phyloP scores from a whole-genome alignment of 2,113 vertebrate genomes.

The Leptobrachium ailaonicum region DNA sequence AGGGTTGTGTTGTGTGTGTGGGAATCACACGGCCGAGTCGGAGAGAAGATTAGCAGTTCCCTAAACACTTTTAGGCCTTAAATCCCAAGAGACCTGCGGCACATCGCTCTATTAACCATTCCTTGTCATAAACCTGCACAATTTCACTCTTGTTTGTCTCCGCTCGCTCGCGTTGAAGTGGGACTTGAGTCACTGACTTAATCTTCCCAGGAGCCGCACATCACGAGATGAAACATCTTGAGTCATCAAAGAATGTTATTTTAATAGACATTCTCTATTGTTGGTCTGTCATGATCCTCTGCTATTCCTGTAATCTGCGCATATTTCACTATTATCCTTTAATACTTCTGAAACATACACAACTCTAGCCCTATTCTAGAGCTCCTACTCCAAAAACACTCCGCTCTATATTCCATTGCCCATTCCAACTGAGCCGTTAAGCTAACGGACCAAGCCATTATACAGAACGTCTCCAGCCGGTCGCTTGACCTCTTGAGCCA shows the following conservation, averaged over 20 bases:
- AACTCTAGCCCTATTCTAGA: too few species aligned
- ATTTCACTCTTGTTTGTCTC: background rate
- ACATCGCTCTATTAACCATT: conserved; percentile 23
- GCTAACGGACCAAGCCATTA: too few species aligned
- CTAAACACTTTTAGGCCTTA: conserved; percentile 39
- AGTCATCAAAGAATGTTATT: conserved; percentile 40
- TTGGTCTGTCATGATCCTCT: background rate
- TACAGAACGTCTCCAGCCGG: too few species aligned
- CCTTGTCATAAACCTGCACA: background rate
- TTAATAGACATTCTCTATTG: background rate
- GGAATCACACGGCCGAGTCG: conserved; percentile 19
- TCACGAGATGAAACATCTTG: conserved; percentile 16
- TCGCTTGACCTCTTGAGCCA: too few species aligned
- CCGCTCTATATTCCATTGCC: too few species aligned
- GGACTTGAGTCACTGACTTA: conserved; percentile 4
- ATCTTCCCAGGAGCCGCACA: background rate
- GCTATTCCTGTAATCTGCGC: background rate
- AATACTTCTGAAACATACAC: too few species aligned
- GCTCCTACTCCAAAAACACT: too few species aligned
- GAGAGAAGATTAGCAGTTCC: conserved; percentile 48
- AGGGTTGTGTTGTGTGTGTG: conserved; percentile 29
- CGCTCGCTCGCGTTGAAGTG: too few species aligned
- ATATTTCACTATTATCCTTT: too few species aligned
- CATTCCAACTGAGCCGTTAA: too few species aligned
- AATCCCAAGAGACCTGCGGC: conserved; percentile 24